Evolutionary conservation across 2,888 invertebrate species (phyloP).

Genomic region (Agriopis marginaria): DNA sequence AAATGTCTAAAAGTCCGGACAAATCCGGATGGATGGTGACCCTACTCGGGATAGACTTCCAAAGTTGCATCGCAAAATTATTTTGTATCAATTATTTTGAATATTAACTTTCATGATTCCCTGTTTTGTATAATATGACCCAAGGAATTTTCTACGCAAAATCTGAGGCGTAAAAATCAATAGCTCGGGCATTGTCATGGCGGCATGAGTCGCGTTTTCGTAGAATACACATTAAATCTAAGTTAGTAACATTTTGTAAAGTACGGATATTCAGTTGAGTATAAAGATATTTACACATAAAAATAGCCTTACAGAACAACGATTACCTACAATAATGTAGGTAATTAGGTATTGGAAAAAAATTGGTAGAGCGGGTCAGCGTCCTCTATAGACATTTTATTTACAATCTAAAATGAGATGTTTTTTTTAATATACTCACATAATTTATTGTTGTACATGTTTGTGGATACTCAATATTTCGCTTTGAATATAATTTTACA

Average conservation of each 20-base stretch:
- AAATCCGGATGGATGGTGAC: too few relatives aligned
- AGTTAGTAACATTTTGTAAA: not conserved
- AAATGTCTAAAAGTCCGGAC: too few relatives aligned
- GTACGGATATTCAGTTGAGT: not conserved
- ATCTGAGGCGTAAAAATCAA: not conserved
- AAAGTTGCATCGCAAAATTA: too few relatives aligned
- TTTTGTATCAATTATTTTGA: too few relatives aligned
- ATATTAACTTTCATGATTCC: too few relatives aligned
- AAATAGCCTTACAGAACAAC: not conserved
- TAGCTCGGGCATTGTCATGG: not conserved
- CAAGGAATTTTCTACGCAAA: not conserved
- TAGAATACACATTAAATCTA: not conserved
- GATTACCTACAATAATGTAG: not conserved
- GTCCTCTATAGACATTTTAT: not conserved
- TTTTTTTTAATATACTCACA: constrained; percentile 5
- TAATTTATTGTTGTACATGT: constrained; percentile 18
- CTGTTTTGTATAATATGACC: not conserved
- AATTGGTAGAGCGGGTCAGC: not conserved
- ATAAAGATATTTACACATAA: not conserved
- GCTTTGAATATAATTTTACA: not conserved
- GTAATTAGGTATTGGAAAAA: not conserved
- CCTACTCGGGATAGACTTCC: too few relatives aligned
- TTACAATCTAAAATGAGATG: not conserved
- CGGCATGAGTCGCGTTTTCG: not conserved
- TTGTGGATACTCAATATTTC: not conserved